These are phyloP conservation scores for Ascaphus truei DNA, from an alignment of 2,113 vertebrate genomes.

Conservation along the genomic window DNA sequence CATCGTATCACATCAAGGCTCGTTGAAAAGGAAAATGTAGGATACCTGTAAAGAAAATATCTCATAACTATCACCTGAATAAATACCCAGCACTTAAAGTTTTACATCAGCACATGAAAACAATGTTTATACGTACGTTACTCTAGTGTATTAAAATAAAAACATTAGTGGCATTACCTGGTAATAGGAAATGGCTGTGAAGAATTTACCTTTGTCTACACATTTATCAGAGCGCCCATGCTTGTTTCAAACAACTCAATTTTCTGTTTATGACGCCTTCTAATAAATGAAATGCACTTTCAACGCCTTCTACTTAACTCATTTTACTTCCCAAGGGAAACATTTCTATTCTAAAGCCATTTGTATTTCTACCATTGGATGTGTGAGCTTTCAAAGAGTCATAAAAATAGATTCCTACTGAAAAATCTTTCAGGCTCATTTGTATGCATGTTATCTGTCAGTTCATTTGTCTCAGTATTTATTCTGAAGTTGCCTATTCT, in stretches of 20 bases:
- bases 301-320: slow-evolving; percentile 44
- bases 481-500: slow-evolving; percentile 44
- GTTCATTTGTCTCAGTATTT: slow-evolving; percentile 43
- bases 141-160: neutral
- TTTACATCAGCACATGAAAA: neutral
- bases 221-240: slow-evolving; percentile 9
- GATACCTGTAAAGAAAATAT: neutral
- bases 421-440: slow-evolving; percentile 40
- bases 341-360: slow-evolving; percentile 23
- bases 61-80: neutral
- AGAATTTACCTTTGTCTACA: neutral
- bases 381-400: slow-evolving; percentile 40
- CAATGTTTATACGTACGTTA: slow-evolving; percentile 19
- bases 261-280: slow-evolving; percentile 29
- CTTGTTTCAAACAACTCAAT: slow-evolving; percentile 11
- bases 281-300: slow-evolving; percentile 30
- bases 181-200: neutral
- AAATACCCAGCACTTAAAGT: neutral
- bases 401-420: slow-evolving; percentile 45
- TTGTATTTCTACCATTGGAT: slow-evolving; percentile 11
- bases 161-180: slow-evolving; percentile 8
- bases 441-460: slow-evolving; percentile 40
- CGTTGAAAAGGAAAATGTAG: neutral
- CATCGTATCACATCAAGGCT: slow-evolving; percentile 5
- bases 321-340: slow-evolving; percentile 41